Evolutionary conservation across 35 echinoderm and acorn worm genomes (phyloP).

Genomic region (Patiria miniata): DNA sequence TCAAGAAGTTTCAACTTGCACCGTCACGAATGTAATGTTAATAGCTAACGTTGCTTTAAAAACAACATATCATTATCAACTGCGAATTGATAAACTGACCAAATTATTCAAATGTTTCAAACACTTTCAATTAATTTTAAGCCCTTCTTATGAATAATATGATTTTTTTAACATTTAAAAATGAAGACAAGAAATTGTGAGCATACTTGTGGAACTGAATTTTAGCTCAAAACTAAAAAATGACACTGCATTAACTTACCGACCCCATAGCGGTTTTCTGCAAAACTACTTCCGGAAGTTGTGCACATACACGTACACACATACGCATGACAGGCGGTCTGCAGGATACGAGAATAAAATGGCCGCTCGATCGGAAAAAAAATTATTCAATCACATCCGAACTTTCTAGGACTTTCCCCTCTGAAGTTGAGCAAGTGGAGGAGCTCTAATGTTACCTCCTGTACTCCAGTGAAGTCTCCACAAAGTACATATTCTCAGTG

Average conservation of each 20-base stretch:
- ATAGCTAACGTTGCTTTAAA: too few relatives aligned
- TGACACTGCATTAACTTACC: not conserved
- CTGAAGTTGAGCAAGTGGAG: not conserved
- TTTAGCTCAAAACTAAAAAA: too few relatives aligned
- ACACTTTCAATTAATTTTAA: not conserved
- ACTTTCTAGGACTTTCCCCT: not conserved
- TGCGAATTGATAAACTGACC: not conserved
- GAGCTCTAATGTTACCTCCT: not conserved
- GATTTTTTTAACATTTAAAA: too few relatives aligned
- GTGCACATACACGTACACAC: not conserved
- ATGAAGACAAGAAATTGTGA: too few relatives aligned
- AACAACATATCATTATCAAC: too few relatives aligned
- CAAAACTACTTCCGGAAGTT: conserved; percentile 6
- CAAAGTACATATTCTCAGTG: not conserved
- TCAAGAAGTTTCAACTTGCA: too few relatives aligned
- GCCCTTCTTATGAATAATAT: too few relatives aligned
- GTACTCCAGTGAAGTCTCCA: not conserved
- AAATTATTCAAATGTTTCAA: not conserved
- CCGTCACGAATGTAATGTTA: too few relatives aligned
- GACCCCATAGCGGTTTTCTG: not conserved
- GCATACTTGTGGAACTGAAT: too few relatives aligned
- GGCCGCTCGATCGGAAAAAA: conserved; percentile 1
- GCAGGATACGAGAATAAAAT: conserved; percentile 4
- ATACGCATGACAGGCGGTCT: not conserved
- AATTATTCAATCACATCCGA: not conserved